Conservation (phyloP, 2,797 vertebrate genomes). For the Melanotaenia maccullochi region DNA sequence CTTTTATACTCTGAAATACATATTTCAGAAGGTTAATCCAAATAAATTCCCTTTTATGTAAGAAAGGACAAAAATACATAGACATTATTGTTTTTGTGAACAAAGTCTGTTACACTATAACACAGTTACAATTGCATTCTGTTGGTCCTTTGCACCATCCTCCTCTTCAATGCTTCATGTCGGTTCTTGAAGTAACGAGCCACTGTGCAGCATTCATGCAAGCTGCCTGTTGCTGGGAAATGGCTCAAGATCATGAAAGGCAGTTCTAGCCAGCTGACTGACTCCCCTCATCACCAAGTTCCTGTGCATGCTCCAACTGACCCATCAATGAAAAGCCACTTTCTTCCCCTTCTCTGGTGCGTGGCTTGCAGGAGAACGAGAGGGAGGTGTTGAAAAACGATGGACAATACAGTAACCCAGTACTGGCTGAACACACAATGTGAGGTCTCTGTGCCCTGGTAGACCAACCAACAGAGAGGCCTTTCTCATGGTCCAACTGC, state of each 20-base stretch:
- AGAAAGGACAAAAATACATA: neutral
- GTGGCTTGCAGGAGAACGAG: constrained; percentile 60
- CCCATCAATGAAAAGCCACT: constrained; percentile 82
- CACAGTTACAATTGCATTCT: constrained; percentile 43
- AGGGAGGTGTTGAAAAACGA: constrained; percentile 66
- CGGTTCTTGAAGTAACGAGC: constrained; percentile 46
- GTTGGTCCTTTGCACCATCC: constrained; percentile 18
- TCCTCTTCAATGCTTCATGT: constrained; percentile 14
- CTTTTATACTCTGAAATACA: neutral
- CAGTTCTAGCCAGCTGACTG: constrained; percentile 69
- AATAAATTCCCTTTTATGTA: neutral
- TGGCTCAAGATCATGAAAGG: constrained; percentile 61
- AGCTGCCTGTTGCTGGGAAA: constrained; percentile 62
- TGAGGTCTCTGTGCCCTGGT: constrained; percentile 75
- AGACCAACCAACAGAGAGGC: constrained; percentile 79
- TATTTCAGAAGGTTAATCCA: neutral
- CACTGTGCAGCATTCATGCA: constrained; percentile 52
- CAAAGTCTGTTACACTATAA: constrained; percentile 43
- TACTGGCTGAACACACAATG: constrained; percentile 76
- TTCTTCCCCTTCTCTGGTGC: constrained; percentile 76
- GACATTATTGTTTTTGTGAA: neutral
- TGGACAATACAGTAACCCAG: constrained; percentile 75
- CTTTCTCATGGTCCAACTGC: constrained; percentile 75
- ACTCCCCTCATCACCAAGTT: constrained; percentile 65
- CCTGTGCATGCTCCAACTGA: constrained; percentile 67